A percentile compares a stretch with the other conserved stretches of the same genome.
phyloP scores from a whole-genome alignment of 2,113 vertebrate species.

The Pithys albifrons region DNA sequence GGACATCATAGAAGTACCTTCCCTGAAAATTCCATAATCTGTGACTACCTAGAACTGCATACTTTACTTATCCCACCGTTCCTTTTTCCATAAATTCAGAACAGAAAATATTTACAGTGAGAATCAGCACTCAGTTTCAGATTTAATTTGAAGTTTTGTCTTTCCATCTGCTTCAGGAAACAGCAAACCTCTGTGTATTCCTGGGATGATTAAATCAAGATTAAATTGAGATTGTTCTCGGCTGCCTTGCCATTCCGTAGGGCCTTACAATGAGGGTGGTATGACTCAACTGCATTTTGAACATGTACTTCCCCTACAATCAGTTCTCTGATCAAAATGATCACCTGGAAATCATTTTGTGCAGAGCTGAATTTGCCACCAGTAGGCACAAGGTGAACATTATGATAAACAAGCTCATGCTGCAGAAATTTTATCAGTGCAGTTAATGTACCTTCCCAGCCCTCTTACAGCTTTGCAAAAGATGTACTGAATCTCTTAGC shows the following conservation, averaged over 20 bases:
- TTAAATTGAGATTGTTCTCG: slow-evolving; percentile 12
- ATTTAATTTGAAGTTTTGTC: background rate
- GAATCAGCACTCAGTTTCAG: background rate
- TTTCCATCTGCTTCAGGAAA: background rate
- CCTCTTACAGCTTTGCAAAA: background rate
- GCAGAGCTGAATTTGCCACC: background rate
- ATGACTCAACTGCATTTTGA: background rate
- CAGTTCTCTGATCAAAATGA: background rate
- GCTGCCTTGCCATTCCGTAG: background rate
- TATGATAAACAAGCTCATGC: background rate
- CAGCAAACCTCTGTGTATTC: background rate
- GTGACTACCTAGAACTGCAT: background rate
- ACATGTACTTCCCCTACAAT: background rate
- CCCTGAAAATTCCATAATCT: background rate
- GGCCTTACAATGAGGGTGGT: background rate
- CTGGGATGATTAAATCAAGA: slow-evolving; percentile 2
- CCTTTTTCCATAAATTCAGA: background rate
- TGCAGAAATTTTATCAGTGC: background rate
- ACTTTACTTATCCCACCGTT: background rate
- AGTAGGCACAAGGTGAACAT: background rate
- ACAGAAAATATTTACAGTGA: background rate
- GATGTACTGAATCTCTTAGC: background rate
- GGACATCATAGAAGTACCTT: background rate
- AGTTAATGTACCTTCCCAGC: background rate
- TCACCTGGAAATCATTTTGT: slow-evolving; percentile 34